Conservation (phyloP, 2,797 vertebrate species). For the Parambassis ranga region DNA sequence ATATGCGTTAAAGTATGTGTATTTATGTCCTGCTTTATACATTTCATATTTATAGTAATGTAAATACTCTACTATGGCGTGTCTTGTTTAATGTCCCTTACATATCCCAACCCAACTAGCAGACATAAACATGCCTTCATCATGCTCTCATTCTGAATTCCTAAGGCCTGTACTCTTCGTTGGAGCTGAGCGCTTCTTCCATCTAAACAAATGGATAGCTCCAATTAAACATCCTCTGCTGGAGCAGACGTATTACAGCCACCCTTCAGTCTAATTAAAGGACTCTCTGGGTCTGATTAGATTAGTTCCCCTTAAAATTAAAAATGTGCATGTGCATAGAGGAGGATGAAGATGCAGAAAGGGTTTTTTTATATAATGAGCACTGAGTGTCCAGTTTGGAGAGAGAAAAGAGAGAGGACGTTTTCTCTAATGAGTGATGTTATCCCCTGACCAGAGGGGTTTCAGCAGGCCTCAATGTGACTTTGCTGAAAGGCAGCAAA, state of each 20-base stretch:
- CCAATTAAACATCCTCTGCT: conserved; percentile 46
- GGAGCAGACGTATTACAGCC: conserved; percentile 9
- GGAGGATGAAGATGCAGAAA: conserved; percentile 23
- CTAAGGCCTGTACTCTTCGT: not conserved
- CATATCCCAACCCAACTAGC: conserved; percentile 1
- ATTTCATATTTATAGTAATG: too few relatives aligned
- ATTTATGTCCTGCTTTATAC: too few relatives aligned
- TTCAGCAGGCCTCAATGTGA: not conserved
- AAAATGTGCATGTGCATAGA: conserved; percentile 18
- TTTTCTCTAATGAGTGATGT: conserved; percentile 20
- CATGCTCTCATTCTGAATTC: not conserved
- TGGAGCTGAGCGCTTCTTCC: not conserved
- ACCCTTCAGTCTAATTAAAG: conserved; percentile 39
- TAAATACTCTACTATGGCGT: too few relatives aligned
- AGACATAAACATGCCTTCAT: conserved; percentile 2
- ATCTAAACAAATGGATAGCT: conserved; percentile 45
- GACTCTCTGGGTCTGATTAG: conserved; percentile 30
- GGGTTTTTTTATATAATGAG: conserved; percentile 4
- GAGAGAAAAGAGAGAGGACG: not conserved
- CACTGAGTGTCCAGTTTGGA: not conserved
- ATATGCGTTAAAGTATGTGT: too few relatives aligned
- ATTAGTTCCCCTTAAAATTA: conserved; percentile 38
- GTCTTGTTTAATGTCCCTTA: too few relatives aligned
- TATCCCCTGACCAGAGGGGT: conserved; percentile 6
- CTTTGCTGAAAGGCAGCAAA: not conserved